Base-by-base conservation (phyloP, 2,888 invertebrate species). In the Antheraea yamamai region DNA sequence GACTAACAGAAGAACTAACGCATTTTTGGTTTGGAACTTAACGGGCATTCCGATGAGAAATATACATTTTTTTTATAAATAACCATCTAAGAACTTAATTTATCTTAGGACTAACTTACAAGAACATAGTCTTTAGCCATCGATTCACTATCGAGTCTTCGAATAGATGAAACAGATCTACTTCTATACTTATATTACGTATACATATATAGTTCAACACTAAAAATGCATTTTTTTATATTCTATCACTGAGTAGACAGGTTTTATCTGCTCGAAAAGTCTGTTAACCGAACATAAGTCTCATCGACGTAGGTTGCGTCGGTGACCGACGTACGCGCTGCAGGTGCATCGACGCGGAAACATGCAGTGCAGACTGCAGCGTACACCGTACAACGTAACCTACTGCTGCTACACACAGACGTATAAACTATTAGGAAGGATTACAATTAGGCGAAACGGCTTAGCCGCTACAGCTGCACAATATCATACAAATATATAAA, bases 111-210 rank as follows among this genome's bases (percentile, higher is more conserved):
- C 81, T 84, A 88, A 82, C 91, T 92, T 92, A 94, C 79, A 86
- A 90, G 87, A 92, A 90, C 92, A 89, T 93, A 94, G 93, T 94
- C 94, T 94, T 95, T 92, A 95, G 91, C 89, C 89, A 92, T 93
- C 94, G 92, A 93, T 92, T 89, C 88, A 89, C 89, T 86, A 90
- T 85, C 87, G 93, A 94, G 84, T 94, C 94, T 95, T 94, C 94
- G 94, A 95, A 93, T 88, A 94, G 94, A 95, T 94, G 92, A 94
- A 94, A 94, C 95, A 92, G 92, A 94, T 94, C 94, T 92, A 94
- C 93, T 89, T 84, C 87, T 86, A 89, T 90, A 92, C 89, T 89
- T 90, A 91, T 85, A 87, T 89, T 88, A 92, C 89, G 91, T 87
- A 86, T 89, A 94, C 92, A 92, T 88, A 93, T 88, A 92, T 91